These are phyloP conservation scores for Sula dactylatra DNA, from an alignment of 2,113 vertebrate genomes.

Conservation along the genomic window DNA sequence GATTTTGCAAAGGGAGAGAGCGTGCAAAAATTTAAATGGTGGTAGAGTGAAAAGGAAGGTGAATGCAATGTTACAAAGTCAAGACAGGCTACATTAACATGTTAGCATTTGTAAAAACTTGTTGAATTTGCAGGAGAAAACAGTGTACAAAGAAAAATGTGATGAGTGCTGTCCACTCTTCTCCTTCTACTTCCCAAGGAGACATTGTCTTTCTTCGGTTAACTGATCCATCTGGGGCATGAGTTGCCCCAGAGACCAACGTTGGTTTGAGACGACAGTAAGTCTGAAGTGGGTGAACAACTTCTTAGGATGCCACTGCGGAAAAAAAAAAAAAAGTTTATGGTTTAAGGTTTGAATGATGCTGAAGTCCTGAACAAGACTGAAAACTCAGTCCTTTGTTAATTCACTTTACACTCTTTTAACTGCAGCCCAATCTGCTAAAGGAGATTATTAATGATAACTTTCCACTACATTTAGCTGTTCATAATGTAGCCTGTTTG, in stretches of 20 bases:
- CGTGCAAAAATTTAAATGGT: rapidly evolving
- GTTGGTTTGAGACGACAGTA: rapidly evolving
- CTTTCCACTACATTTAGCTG: not conserved
- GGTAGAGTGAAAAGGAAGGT: not conserved
- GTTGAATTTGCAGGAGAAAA: not conserved
- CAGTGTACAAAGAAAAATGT: not conserved
- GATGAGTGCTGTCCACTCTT: not conserved
- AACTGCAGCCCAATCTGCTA: not conserved
- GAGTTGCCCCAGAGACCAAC: not conserved
- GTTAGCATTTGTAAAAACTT: not conserved
- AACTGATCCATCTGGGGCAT: not conserved
- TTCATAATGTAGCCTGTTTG: not conserved
- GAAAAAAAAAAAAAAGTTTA: not conserved
- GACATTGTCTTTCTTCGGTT: not conserved
- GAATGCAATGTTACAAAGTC: not conserved
- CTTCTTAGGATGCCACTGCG: not conserved
- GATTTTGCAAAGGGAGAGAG: not conserved
- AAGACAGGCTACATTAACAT: not conserved
- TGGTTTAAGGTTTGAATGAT: not conserved
- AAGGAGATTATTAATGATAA: not conserved
- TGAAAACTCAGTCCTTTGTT: not conserved
- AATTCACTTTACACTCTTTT: not conserved
- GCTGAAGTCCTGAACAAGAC: not conserved
- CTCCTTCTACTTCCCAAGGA: not conserved
- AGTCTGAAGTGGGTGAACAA: not conserved